Percentiles rank a stretch among this genome's conserved stretches.
These are phyloP conservation scores for Ashinkailepas kermadecensis DNA, from an alignment of 2,888 invertebrate species.

Conservation along the genomic window DNA sequence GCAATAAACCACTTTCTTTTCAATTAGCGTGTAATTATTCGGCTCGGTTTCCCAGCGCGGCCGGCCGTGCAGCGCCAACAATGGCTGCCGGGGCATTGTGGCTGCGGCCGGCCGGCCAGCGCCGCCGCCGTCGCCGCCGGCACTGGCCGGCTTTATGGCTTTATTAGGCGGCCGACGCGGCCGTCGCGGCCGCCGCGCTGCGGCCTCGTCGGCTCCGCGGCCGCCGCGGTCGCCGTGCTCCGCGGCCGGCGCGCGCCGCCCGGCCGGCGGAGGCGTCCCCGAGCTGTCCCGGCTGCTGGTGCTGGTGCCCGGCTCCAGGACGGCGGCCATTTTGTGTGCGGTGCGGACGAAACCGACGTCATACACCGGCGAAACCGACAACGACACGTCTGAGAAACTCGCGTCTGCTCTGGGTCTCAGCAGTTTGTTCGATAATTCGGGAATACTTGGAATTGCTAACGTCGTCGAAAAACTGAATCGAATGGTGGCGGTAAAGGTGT, in stretches of 20 bases:
- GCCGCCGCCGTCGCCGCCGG: neutral
- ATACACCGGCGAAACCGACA: too few species aligned
- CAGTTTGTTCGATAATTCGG: too few species aligned
- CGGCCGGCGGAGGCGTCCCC: neutral
- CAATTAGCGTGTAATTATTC: slow-evolving; percentile 20
- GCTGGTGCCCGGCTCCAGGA: neutral
- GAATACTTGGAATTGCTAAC: too few species aligned
- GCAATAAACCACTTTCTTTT: slow-evolving; percentile 20
- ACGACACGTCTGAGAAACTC: too few species aligned
- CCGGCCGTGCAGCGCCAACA: neutral
- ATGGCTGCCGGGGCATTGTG: neutral
- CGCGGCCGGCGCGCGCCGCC: neutral
- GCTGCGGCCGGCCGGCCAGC: neutral
- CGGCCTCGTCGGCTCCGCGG: neutral
- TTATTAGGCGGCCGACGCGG: slow-evolving; percentile 3
- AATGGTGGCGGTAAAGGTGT: too few species aligned
- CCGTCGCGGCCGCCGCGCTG: neutral
- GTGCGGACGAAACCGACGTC: too few species aligned
- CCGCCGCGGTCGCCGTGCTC: neutral
- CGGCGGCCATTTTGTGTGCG: neutral
- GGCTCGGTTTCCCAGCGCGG: slow-evolving; percentile 10
- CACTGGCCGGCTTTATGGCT: slow-evolving; percentile 11
- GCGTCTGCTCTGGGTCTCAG: too few species aligned
- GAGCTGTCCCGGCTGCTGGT: neutral
- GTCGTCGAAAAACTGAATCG: too few species aligned